Percentiles rank a stretch among this genome's conserved stretches.
Conservation (phyloP, 2,888 invertebrate species). For the Mongoloraphidia duomilia region DNA sequence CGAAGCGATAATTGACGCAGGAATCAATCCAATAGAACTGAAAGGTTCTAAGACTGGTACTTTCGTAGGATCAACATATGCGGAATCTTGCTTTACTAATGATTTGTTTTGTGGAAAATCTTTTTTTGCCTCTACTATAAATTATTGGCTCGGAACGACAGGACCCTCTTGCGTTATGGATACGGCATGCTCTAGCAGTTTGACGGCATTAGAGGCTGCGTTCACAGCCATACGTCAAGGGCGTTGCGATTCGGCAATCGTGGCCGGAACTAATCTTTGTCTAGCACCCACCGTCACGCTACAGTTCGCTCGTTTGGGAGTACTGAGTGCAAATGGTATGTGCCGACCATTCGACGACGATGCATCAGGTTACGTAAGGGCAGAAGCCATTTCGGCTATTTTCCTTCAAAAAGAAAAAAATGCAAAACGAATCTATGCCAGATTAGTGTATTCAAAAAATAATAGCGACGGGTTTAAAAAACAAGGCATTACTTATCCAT, state of each 20-base stretch:
- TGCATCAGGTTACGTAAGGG: constrained; percentile 68
- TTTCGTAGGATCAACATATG: constrained; percentile 62
- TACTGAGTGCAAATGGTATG: constrained; percentile 68
- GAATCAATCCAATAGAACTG: constrained; percentile 51
- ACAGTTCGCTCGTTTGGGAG: constrained; percentile 69
- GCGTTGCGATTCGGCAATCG: constrained; percentile 76
- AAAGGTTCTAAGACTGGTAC: constrained; percentile 64
- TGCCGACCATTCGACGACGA: constrained; percentile 84
- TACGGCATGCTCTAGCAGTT: constrained; percentile 89
- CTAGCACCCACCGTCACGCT: constrained; percentile 78
- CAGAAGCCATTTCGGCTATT: constrained; percentile 58
- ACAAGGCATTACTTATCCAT: constrained; percentile 28
- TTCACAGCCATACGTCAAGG: constrained; percentile 63
- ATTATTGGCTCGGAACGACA: constrained; percentile 73
- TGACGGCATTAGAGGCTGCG: constrained; percentile 74
- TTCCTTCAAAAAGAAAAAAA: constrained; percentile 51
- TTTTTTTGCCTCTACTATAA: constrained; percentile 38
- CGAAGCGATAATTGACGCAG: constrained; percentile 46
- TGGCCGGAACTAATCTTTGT: constrained; percentile 75
- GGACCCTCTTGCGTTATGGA: constrained; percentile 84
- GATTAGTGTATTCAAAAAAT: constrained; percentile 23
- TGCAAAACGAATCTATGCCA: constrained; percentile 36
- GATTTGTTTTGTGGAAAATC: no score
- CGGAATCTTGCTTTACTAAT: constrained; percentile 32
- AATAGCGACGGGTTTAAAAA: constrained; percentile 28